Conservation (phyloP, 1,140 invertebrate species). For the Cotesia chilonis region DNA sequence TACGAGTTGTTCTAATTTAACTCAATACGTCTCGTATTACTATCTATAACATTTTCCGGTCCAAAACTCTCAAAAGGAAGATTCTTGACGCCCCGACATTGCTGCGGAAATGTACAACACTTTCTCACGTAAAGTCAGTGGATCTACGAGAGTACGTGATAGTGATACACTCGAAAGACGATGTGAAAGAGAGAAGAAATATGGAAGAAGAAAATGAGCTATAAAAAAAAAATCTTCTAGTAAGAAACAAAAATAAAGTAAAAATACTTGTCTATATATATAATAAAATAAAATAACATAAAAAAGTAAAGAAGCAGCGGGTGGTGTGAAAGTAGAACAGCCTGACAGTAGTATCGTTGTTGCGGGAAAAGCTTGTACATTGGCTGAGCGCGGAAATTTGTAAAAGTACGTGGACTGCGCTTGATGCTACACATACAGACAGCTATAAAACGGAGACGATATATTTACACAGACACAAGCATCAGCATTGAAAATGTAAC, state of each 20-base stretch:
- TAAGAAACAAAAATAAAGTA: conserved; percentile 21
- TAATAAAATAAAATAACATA: conserved; percentile 21
- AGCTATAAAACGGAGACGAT: conserved; percentile 9
- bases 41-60: conserved; percentile 9
- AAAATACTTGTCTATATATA: conserved; percentile 5
- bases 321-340: conserved; percentile 21
- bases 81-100: conserved; percentile 31
- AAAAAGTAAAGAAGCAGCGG: conserved; percentile 11
- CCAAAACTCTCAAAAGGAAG: conserved; percentile 9
- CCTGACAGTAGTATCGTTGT: conserved; percentile 15
- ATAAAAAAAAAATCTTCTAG: conserved; percentile 18
- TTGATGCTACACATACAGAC: too few relatives aligned
- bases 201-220: conserved; percentile 8
- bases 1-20: neutral
- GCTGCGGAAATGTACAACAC: conserved; percentile 18
- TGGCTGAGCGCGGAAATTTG: conserved; percentile 24
- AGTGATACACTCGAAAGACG: conserved; percentile 24
- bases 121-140: conserved; percentile 35
- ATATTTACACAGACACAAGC: neutral
- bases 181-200: neutral
- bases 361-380: conserved; percentile 7
- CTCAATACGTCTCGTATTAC: conserved; percentile 1
- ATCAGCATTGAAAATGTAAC: neutral
- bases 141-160: conserved; percentile 36
- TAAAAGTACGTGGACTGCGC: conserved; percentile 13